Percentiles rank a stretch among this genome's conserved stretches.
Conservation (phyloP, 2,797 vertebrate species). For the Hafferia zeledoni region DNA sequence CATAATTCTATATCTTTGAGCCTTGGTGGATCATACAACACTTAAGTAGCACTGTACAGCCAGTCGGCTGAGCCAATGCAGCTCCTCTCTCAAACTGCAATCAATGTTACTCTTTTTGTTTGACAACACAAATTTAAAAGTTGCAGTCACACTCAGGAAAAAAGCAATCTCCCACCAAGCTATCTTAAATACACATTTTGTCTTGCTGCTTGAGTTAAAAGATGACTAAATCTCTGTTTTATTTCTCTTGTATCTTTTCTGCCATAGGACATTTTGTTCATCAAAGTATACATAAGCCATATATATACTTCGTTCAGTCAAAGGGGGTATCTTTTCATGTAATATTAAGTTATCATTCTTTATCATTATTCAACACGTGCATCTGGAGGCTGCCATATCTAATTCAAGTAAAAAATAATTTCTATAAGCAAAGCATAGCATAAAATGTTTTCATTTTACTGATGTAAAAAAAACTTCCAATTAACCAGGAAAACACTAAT, state of each 20-base stretch:
- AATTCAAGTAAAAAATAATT: not conserved
- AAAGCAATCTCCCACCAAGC: not conserved
- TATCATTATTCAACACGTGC: not conserved
- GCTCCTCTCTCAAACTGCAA: not conserved
- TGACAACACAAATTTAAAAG: not conserved
- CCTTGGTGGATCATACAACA: fast-evolving
- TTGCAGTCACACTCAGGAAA: not conserved
- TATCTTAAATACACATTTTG: not conserved
- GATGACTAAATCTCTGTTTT: not conserved
- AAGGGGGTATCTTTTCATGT: not conserved
- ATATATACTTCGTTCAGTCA: not conserved
- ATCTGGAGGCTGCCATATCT: not conserved
- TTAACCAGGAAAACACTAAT: not conserved
- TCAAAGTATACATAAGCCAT: not conserved
- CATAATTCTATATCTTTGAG: not conserved
- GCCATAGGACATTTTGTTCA: not conserved
- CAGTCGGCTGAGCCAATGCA: not conserved
- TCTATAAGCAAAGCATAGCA: not conserved
- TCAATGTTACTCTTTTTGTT: not conserved
- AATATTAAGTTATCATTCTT: not conserved
- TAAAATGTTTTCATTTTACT: not conserved
- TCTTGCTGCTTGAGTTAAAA: not conserved
- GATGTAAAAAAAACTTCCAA: not conserved
- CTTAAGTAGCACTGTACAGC: not conserved
- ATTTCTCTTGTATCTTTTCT: not conserved